These are phyloP conservation scores for Python bivittatus DNA, from an alignment of 2,113 vertebrate species.

Conservation along the genomic window DNA sequence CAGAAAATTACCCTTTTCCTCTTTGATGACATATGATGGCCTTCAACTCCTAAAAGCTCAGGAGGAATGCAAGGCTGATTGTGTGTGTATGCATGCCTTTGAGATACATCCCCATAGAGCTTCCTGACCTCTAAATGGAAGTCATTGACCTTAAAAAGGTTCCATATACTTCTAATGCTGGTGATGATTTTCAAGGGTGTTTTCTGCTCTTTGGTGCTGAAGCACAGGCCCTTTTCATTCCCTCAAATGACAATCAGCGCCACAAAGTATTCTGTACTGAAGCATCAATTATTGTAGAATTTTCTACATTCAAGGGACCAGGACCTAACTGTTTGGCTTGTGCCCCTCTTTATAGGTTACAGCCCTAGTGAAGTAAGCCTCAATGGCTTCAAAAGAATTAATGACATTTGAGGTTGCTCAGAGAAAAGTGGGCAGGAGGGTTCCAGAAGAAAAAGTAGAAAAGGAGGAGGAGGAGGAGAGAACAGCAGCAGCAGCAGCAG, in stretches of 20 bases:
- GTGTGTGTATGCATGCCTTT: not conserved
- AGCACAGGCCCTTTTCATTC: not conserved
- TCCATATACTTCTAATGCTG: not conserved
- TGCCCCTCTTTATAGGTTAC: not conserved
- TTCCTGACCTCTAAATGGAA: conserved; percentile 18
- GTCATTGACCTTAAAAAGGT: conserved; percentile 8
- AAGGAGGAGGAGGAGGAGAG: not conserved
- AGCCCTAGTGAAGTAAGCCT: not conserved
- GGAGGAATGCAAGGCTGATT: conserved; percentile 31
- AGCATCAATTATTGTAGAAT: not conserved
- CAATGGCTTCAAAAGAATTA: not conserved
- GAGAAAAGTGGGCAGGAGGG: not conserved
- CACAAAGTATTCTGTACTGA: not conserved
- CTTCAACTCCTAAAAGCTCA: conserved; percentile 24
- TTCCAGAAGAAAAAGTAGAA: not conserved
- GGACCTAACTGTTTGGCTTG: not conserved
- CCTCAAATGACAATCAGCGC: not conserved
- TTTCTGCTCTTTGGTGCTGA: rapidly evolving
- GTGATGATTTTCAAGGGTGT: conserved; percentile 9
- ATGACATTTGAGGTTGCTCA: not conserved
- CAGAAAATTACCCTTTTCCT: conserved; percentile 34
- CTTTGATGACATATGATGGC: conserved; percentile 14
- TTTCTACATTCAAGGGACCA: not conserved
- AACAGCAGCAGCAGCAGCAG: not conserved
- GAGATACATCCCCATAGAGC: conserved; percentile 5